Evolutionary conservation across 2,888 invertebrate species (phyloP), one percentile per base, ranked within the genome.

Genomic region (Microdon myrmicae): DNA sequence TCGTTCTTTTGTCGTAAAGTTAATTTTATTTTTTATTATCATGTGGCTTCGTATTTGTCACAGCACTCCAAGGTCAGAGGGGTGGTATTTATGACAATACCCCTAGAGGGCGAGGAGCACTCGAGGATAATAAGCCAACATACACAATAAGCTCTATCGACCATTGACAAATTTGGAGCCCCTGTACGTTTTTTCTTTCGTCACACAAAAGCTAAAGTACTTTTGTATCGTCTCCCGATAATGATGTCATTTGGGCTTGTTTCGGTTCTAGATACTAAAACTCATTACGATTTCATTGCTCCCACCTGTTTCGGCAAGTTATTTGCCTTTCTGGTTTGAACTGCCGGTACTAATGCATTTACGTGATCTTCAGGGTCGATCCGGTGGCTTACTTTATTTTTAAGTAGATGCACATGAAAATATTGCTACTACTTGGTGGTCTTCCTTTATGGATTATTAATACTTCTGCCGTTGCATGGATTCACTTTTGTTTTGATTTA

Each of bases 1-100:
- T 55, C 56, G 45, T 64, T 64, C 56, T 64, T 61, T 64, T 64
- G 61, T 64, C 51, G 22, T 29, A 37, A 55, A 49, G 61, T 64
- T 64, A 64, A 64, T 64, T 64, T 64, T 64, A 64, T 64, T 56
- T 56, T 56, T 56, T 43, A 13, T 28, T 28, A 16, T 38, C 2
- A 8, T 34, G 19, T 34, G 2, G 17, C 9, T 37, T 23, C 12
- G 23, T 31, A 3, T 31, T 20, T 41, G 12, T 14, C n/a, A n/a
- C n/a, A n/a, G n/a, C n/a, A n/a, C n/a, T n/a, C n/a, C n/a, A n/a
- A n/a, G n/a, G 10, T 31, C 12, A 17, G 26, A 10, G 10, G 13
- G 31, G 29, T n/a, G 22, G 28, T 7, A 20, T 43, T 14, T 22
- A 31, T 29, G 37, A 22, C 29, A 20, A 29, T 31, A 32, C 12